phyloP scores from a whole-genome alignment of 2,888 invertebrate genomes.

The Clusia tigrina region DNA sequence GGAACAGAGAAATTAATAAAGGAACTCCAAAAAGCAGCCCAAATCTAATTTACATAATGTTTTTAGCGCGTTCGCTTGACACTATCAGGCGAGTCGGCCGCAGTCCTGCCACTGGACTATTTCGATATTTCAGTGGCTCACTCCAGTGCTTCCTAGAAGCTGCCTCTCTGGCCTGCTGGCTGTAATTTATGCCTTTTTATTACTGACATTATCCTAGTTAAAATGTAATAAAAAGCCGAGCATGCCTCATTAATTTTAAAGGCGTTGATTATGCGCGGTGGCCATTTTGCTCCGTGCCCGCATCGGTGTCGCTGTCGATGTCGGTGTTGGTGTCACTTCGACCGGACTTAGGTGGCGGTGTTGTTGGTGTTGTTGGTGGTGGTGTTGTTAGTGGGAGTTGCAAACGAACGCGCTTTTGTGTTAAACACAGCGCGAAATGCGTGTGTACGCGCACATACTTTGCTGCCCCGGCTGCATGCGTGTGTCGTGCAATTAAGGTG shows the following conservation, averaged over 20 bases:
- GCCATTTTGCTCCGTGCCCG: conserved; percentile 8
- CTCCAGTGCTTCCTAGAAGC: too few species aligned
- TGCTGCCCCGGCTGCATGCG: not conserved
- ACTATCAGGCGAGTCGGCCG: conserved; percentile 25
- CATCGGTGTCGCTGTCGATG: not conserved
- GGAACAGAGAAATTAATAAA: not conserved
- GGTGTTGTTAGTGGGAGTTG: not conserved
- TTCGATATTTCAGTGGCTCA: too few species aligned
- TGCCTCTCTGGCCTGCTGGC: too few species aligned
- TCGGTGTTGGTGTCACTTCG: not conserved
- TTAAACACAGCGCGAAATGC: conserved; percentile 14
- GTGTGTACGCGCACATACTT: not conserved
- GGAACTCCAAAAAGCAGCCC: not conserved
- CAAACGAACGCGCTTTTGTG: not conserved
- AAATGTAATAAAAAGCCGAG: conserved; percentile 64
- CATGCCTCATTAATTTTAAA: conserved; percentile 64
- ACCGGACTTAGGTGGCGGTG: too few species aligned
- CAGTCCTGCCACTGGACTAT: too few species aligned
- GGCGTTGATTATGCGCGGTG: conserved; percentile 43
- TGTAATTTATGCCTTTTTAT: too few species aligned
- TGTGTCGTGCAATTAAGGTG: conserved; percentile 43
- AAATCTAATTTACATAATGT: conserved; percentile 62
- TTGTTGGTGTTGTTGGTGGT: not conserved
- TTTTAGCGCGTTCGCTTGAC: conserved; percentile 59
- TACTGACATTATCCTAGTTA: conserved; percentile 60